Evolutionary conservation across 2,888 invertebrate species (phyloP).

Genomic region (Cephus pulcher): DNA sequence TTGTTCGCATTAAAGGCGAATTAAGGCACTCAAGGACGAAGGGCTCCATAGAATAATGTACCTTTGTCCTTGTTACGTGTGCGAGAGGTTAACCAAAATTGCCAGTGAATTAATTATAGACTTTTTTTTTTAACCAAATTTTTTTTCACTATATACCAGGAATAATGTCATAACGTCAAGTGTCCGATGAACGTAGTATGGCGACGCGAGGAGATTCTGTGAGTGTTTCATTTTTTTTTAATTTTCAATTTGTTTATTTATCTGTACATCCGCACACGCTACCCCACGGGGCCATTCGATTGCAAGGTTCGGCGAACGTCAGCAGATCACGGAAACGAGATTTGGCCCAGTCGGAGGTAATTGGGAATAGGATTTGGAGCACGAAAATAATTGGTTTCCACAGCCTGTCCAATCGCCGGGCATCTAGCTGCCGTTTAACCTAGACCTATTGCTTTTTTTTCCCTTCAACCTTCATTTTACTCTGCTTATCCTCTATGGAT

Average conservation of each 20-base stretch:
- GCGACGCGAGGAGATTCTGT: neutral
- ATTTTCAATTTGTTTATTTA: slow-evolving; percentile 43
- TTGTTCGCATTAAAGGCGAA: neutral
- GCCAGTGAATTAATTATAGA: slow-evolving; percentile 45
- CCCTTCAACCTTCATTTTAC: neutral
- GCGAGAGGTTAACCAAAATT: neutral
- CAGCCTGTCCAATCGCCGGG: slow-evolving; percentile 17
- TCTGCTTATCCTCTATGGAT: neutral
- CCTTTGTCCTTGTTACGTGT: neutral
- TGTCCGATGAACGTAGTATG: neutral
- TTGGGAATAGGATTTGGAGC: slow-evolving; percentile 60
- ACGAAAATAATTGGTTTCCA: slow-evolving; percentile 59
- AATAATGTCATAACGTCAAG: neutral
- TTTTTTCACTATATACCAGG: neutral
- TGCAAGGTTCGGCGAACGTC: slow-evolving; percentile 33
- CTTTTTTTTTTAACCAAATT: neutral
- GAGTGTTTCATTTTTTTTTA: neutral
- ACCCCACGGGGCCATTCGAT: neutral
- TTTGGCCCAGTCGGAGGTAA: slow-evolving; percentile 38
- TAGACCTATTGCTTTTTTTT: slow-evolving; percentile 28
- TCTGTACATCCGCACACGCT: slow-evolving; percentile 20
- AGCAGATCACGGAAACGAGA: slow-evolving; percentile 28
- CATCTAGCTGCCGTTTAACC: slow-evolving; percentile 46
- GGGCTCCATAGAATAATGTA: neutral
- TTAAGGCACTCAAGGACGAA: neutral